These are phyloP conservation scores for Drosophila stalkeri DNA, from an alignment of 2,888 invertebrate species.

Conservation along the genomic window DNA sequence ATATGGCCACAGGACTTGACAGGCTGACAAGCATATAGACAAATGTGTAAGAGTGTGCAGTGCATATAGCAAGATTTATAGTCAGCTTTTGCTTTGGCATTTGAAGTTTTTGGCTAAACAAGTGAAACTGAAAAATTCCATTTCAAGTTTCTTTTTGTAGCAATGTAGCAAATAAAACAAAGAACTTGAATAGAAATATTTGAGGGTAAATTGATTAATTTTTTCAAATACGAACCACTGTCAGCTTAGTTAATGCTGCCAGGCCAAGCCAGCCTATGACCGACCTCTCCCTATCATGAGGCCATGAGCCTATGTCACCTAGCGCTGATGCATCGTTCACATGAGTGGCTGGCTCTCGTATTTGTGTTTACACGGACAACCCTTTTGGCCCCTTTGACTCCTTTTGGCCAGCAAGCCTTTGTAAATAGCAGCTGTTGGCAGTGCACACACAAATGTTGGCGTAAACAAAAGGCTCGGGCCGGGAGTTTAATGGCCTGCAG, in stretches of 20 bases:
- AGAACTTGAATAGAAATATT: neutral
- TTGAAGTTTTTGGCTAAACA: conserved; percentile 55
- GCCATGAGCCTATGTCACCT: conserved; percentile 15
- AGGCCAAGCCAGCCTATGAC: conserved; percentile 7
- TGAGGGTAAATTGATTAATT: neutral
- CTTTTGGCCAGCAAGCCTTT: conserved; percentile 25
- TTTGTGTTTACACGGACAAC: conserved; percentile 34
- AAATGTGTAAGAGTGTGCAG: conserved; percentile 1
- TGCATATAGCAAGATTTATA: conserved; percentile 61
- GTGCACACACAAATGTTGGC: conserved; percentile 38
- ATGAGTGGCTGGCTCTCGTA: conserved; percentile 6
- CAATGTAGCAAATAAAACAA: too few relatives aligned
- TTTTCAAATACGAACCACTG: neutral
- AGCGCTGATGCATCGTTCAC: neutral
- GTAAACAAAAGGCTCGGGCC: conserved; percentile 56
- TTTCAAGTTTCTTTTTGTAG: neutral
- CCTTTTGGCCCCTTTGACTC: conserved; percentile 17
- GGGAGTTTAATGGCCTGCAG: conserved; percentile 71
- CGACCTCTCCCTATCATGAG: conserved; percentile 7
- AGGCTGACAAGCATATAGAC: conserved; percentile 15
- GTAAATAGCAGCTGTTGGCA: conserved; percentile 44
- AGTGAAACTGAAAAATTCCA: neutral
- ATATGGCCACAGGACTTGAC: conserved; percentile 54
- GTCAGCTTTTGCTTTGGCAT: conserved; percentile 47
- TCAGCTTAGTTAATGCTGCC: neutral